Conservation (phyloP, 2,113 vertebrate species). For the Lepisosteus osseus region DNA sequence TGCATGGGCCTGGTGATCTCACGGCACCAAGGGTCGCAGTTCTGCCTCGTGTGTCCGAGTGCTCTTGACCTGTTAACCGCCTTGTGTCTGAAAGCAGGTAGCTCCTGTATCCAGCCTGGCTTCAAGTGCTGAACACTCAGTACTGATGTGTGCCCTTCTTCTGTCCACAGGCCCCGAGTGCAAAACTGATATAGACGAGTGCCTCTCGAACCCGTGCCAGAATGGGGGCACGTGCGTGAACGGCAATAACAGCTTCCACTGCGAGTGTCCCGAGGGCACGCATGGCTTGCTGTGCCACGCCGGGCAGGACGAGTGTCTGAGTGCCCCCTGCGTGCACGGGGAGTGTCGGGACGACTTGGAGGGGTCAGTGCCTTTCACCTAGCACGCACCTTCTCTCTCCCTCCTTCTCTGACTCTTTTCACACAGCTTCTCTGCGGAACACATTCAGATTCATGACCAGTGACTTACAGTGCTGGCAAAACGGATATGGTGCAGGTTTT, state of each 20-base stretch:
- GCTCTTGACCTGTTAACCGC: no score
- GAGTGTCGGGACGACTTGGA: conserved; percentile 74
- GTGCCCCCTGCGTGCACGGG: conserved; percentile 78
- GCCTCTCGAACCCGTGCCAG: conserved; percentile 82
- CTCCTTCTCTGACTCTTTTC: no score
- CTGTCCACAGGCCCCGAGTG: conserved; percentile 70
- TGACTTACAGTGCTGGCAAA: no score
- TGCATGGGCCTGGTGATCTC: no score
- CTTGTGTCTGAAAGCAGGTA: no score
- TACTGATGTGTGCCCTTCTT: not conserved
- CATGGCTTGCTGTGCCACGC: conserved; percentile 81
- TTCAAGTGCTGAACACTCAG: no score
- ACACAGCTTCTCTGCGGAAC: not conserved
- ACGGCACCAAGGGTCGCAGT: no score
- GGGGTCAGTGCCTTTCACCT: conserved; percentile 60
- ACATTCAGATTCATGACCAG: no score
- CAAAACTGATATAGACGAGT: conserved; percentile 82
- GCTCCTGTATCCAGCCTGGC: no score
- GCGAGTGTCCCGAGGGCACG: conserved; percentile 78
- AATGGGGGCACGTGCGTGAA: conserved; percentile 85
- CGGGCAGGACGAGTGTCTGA: conserved; percentile 79
- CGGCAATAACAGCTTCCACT: conserved; percentile 76
- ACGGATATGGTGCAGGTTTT: no score
- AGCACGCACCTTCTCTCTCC: no score
- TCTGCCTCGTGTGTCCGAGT: no score